Percentiles rank a stretch among this genome's conserved stretches.
phyloP scores from a whole-genome alignment of 2,113 vertebrate genomes.

The Urocitellus parryii region DNA sequence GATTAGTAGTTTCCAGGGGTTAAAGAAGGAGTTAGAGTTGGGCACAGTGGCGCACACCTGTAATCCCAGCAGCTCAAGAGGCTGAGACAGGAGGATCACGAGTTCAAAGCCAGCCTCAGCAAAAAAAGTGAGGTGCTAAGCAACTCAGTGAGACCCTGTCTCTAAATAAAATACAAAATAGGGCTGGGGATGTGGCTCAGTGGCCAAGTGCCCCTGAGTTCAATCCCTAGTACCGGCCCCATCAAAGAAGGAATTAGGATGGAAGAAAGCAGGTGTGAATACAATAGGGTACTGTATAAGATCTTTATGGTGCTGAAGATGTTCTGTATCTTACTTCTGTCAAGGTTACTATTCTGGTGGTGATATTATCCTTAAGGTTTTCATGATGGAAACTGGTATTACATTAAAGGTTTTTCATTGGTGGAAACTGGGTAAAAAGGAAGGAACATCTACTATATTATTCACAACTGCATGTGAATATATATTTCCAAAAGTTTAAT shows the following conservation, averaged over 20 bases:
- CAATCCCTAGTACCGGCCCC: no score
- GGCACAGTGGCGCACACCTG: no score
- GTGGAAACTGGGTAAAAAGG: neutral
- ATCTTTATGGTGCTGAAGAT: neutral
- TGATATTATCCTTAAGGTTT: neutral
- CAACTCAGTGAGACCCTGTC: no score
- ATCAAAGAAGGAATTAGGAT: neutral
- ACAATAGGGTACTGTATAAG: neutral
- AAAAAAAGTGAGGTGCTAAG: no score
- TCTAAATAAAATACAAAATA: no score
- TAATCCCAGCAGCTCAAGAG: no score
- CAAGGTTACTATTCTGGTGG: neutral
- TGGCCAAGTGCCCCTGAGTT: no score
- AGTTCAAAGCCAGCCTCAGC: no score
- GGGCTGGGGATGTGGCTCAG: no score
- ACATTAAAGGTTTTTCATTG: neutral
- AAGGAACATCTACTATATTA: neutral
- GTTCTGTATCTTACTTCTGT: neutral
- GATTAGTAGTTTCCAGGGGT: neutral
- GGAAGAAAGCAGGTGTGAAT: neutral
- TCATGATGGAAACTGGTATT: neutral
- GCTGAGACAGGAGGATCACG: no score
- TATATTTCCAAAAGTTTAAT: neutral
- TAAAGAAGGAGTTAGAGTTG: neutral
- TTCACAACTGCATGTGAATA: conserved; percentile 18